Base-by-base conservation (phyloP, 2,797 vertebrate genomes). In the Melanotaenia boesemani region DNA sequence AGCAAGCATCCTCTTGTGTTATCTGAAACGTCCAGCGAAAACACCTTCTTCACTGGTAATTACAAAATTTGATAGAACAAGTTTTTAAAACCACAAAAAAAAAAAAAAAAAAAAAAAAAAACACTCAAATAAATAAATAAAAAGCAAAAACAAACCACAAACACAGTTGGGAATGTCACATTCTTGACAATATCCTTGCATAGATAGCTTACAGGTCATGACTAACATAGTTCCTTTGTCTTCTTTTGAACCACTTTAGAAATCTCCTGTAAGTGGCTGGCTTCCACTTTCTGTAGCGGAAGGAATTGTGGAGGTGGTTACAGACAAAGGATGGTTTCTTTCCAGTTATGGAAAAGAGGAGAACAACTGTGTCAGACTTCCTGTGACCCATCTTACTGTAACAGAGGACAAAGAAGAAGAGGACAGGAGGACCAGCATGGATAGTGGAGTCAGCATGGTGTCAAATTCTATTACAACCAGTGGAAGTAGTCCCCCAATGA, bases 321-420 rank as follows among this genome's bases (percentile, higher is more conserved):
- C 89, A 48, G 91, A 95, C 84, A 93, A 90, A 66, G 94, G 92
- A 64, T 95, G 95, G 94, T 81, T 93, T 48, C 72, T 95, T 24
- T 86, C 70, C 37, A 60, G 60, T 28, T 12, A 59, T 54, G 86
- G 28, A 71, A 41, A 36, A 3, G 44, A 84, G 24, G 55, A 1
- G 20, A 83, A 82, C 58, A 67, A 15, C 20, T 18, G 34, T 32
- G 13, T 39, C 30, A 48, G 73, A 30, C 34, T 77, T 11, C 66
- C 63, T 2, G 18, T 44, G 12, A 63, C 61, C 4, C 39, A 59
- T 6, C 4, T 71, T n/a, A 68, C 22, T 0, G 4, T 58, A 26
- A 55, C 24, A 24, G 65, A 87, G 2, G 76, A 85, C 8, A 57
- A 34, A 1, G 80, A 57, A 12, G 81, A 90, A 11, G 87, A 91